Percentiles rank a stretch among this genome's conserved stretches.
phyloP scores from a whole-genome alignment of 2,113 vertebrate genomes.

The Panthera tigris region DNA sequence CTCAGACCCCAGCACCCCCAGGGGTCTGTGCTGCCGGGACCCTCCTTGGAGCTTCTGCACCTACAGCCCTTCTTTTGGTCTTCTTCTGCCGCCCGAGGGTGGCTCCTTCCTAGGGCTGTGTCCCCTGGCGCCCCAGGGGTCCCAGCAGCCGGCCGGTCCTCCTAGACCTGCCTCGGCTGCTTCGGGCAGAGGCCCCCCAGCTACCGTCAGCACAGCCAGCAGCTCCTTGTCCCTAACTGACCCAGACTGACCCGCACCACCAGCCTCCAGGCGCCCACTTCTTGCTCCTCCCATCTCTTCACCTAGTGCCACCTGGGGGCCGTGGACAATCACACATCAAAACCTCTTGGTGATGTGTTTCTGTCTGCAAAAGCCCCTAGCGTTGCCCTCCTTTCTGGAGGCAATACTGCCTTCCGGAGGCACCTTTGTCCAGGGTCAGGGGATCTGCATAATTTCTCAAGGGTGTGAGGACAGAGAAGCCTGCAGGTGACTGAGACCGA shows the following conservation, averaged over 20 bases:
- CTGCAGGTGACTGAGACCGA: background rate
- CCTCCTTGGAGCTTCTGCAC: background rate
- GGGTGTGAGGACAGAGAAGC: background rate
- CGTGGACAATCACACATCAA: too few species aligned
- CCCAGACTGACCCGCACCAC: background rate
- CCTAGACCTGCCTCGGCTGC: background rate
- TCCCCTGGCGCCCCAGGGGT: background rate
- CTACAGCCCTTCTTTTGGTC: background rate
- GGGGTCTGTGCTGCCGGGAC: background rate
- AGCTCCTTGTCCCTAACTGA: background rate
- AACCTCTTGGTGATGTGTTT: background rate
- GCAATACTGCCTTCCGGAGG: background rate
- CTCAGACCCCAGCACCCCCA: background rate
- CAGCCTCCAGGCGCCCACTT: rapidly evolving
- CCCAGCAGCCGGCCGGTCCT: background rate
- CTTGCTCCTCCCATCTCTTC: rapidly evolving
- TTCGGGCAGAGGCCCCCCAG: background rate
- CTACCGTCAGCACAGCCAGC: background rate
- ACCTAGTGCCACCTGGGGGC: rapidly evolving
- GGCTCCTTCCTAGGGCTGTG: background rate
- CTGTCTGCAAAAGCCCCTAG: background rate
- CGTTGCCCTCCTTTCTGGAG: background rate
- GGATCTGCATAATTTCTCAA: background rate
- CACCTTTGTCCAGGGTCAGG: background rate
- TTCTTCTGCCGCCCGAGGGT: background rate